phyloP scores from a whole-genome alignment of 2,113 vertebrate genomes.

The Struthio camelus region DNA sequence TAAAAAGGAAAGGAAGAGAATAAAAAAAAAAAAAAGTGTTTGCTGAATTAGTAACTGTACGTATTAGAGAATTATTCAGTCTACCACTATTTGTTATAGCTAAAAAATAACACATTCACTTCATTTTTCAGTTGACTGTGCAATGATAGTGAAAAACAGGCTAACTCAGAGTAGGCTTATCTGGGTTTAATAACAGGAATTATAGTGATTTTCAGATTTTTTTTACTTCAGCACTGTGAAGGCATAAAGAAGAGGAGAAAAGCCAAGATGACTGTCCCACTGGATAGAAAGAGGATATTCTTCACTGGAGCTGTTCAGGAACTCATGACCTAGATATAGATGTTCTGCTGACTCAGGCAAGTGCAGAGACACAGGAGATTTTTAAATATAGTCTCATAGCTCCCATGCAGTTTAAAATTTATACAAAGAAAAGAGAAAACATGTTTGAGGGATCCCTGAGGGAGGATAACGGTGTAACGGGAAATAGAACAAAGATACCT shows the following conservation, averaged over 20 bases:
- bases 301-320: neutral
- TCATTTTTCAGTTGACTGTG: neutral
- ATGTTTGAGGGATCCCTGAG: neutral
- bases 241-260: neutral
- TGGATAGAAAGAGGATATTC: neutral
- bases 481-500: slow-evolving; percentile 24
- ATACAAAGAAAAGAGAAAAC: neutral
- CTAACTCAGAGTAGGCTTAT: neutral
- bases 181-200: neutral
- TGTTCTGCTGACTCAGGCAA: slow-evolving; percentile 52
- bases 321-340: slow-evolving; percentile 20
- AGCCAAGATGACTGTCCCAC: neutral
- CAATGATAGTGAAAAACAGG: neutral
- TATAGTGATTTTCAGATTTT: neutral
- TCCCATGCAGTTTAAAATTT: neutral
- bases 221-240: neutral
- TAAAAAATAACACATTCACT: neutral
- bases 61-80: neutral
- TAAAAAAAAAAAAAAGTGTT: neutral
- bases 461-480: neutral
- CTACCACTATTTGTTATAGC: neutral
- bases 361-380: slow-evolving; percentile 7
- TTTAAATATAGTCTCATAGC: slow-evolving; percentile 26
- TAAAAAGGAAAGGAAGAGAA: slow-evolving; percentile 41
- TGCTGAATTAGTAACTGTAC: neutral